These are phyloP conservation scores for Patagioenas fasciata DNA, from an alignment of 2,113 vertebrate species.

Conservation along the genomic window DNA sequence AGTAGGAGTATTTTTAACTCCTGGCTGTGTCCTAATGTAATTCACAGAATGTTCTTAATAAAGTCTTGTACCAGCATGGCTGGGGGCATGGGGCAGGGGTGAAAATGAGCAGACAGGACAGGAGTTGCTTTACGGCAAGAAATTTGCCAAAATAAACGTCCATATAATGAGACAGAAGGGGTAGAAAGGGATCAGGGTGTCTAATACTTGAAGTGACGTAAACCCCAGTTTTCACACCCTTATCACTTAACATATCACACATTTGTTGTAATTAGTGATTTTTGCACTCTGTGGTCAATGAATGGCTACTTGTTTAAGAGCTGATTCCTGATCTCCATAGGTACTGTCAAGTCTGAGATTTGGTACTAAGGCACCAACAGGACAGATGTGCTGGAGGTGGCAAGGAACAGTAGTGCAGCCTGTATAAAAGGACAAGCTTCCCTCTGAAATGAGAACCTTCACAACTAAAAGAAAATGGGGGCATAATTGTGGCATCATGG, in stretches of 20 bases:
- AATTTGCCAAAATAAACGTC: rapidly evolving
- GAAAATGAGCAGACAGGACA: background rate
- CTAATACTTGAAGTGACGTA: background rate
- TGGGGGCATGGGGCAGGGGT: rapidly evolving
- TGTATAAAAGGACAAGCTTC: background rate
- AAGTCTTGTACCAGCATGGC: background rate
- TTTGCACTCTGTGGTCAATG: background rate
- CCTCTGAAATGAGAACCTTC: background rate
- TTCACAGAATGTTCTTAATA: background rate
- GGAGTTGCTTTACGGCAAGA: background rate
- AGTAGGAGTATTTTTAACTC: background rate
- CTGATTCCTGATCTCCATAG: background rate
- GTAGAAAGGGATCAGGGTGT: background rate
- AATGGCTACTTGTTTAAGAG: background rate
- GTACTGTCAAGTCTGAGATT: rapidly evolving
- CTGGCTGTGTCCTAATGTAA: background rate
- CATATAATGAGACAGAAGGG: background rate
- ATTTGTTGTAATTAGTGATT: background rate
- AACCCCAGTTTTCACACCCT: background rate
- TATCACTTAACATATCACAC: background rate
- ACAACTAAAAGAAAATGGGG: background rate
- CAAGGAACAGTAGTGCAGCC: rapidly evolving
- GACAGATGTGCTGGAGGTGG: background rate
- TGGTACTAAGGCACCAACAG: background rate
- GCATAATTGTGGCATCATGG: background rate